Evolutionary conservation across 2,888 invertebrate genomes (phyloP), one percentile per base, ranked within the genome.

Genomic region (Auanema freiburgensis): DNA sequence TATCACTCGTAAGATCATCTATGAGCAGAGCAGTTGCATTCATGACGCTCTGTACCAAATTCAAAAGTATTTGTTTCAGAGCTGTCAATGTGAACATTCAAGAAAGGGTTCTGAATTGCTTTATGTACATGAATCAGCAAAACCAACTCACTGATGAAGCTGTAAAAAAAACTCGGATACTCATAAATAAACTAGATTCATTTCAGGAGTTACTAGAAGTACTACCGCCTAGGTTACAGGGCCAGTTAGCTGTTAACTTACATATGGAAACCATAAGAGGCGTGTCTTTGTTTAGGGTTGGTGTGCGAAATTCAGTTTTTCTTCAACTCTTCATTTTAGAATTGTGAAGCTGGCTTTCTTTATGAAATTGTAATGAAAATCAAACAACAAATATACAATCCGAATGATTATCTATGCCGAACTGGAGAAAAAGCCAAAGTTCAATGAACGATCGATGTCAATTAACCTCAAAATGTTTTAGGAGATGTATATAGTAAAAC

Each of bases 401-500:
- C 80, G 1, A 74, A 78, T 50, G 80, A 81, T 59, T 79, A 71
- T 66, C 55, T 81, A 8, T 79, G 78, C 33, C 56, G 72, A 21
- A 66, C 65, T 42, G 72, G 74, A 14, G 78, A 78, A 33, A 70
- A 73, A 40, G 78, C 78, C 0, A 71, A 74, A 58, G 72, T 73
- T 18, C 21, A 6, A 6, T n/a, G 18, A 24, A 52, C 10, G 6
- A 23, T 18, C 52, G 24, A 16, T 4, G 11, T 52, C 52, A 23
- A 6, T 6, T 23, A 16, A 46, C 3, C 8, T 21, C 50, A 14
- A 16, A 1, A 12, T 40, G n/a, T 12, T 63, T 52, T 16, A 77
- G 71, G 79, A 79, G 50, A 81, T 81, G 81, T 81, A 71, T 52
- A 77, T 77, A 41, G 71, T 78, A 23, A 79, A 79, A 60, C 63